Base-by-base conservation (phyloP, 1,140 invertebrate genomes). In the Capitella teleta region DNA sequence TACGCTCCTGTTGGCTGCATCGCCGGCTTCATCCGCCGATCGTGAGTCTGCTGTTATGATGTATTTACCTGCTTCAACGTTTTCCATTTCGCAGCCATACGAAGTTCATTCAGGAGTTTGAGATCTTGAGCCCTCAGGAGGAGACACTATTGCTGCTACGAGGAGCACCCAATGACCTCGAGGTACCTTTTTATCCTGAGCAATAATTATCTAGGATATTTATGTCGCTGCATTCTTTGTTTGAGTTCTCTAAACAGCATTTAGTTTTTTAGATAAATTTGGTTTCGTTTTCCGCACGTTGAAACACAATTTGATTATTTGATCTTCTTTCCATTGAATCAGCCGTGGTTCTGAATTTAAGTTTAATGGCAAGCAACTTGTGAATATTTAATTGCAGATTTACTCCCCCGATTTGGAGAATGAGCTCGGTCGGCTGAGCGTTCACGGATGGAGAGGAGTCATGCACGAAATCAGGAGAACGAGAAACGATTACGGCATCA, bases 381-480 rank as follows among this genome's bases (percentile, higher is more conserved):
- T n/a, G n/a, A n/a, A n/a, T n/a, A n/a, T n/a, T n/a, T n/a, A n/a
- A n/a, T 41, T n/a, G 5, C 14, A 52, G 51, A 48, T 52, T 21
- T 52, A 52, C 32, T 34, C 32, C 16, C n/a, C 16, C 10, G 45
- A 52, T 26, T 28, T 52, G 44, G 30, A 49, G 19, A 16, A 36
- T 19, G 44, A 45, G 19, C 24, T 52, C 5, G 51, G 51, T 23
- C 42, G 51, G 16, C 25, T 52, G 18, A 52, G 51, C 42, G 38
- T 52, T 21, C 45, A 49, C 24, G 36, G 43, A 28, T 52, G 51
- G 51, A 37, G 30, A 10, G 51, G 51, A 14, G 42, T 52, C 21
- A 52, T 52, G 51, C 51, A 52, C 41, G 51, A 52, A 36, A 37
- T 52, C n/a, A 21, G 51, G 30, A 34, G 51, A 25, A 48, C 44